These are phyloP conservation scores for Eupithecia vulgata DNA, from an alignment of 2,888 invertebrate genomes.

Conservation along the genomic window DNA sequence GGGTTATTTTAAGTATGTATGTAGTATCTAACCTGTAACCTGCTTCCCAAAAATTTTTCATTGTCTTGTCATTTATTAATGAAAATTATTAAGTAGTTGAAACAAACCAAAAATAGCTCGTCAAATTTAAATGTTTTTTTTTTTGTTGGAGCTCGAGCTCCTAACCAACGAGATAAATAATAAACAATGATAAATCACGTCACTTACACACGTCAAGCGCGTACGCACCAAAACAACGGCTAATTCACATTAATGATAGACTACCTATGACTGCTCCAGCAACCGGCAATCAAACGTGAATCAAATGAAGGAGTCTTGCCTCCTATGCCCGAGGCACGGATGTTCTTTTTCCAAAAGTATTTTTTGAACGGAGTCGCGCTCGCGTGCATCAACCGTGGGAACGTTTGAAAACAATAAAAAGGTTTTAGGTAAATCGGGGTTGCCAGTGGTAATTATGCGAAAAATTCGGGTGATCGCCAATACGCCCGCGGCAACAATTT, in stretches of 20 bases:
- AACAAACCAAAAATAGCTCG: not conserved
- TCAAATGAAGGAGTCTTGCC: conserved; percentile 69
- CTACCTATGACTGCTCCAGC: conserved; percentile 53
- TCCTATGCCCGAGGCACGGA: conserved; percentile 77
- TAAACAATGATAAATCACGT: conserved; percentile 68
- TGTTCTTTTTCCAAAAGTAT: conserved; percentile 55
- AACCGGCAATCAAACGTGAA: conserved; percentile 73
- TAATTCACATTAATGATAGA: conserved; percentile 74
- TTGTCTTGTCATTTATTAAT: not conserved
- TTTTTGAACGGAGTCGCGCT: conserved; percentile 59
- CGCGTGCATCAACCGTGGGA: conserved; percentile 78
- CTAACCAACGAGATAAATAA: conserved; percentile 16
- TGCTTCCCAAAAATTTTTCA: not conserved
- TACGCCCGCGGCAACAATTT: conserved; percentile 47
- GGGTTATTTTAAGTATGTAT: too few species aligned
- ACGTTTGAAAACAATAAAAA: conserved; percentile 69
- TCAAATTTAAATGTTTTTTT: conserved; percentile 10
- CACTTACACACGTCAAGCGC: conserved; percentile 72
- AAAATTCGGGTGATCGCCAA: conserved; percentile 60
- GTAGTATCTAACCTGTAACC: too few species aligned
- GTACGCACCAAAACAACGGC: conserved; percentile 68
- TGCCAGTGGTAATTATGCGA: conserved; percentile 64
- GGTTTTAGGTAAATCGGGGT: conserved; percentile 59
- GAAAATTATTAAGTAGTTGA: not conserved
- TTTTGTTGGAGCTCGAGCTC: conserved; percentile 13